Base-by-base conservation (phyloP, 2,888 invertebrate genomes). In the Rhaphigaster nebulosa region DNA sequence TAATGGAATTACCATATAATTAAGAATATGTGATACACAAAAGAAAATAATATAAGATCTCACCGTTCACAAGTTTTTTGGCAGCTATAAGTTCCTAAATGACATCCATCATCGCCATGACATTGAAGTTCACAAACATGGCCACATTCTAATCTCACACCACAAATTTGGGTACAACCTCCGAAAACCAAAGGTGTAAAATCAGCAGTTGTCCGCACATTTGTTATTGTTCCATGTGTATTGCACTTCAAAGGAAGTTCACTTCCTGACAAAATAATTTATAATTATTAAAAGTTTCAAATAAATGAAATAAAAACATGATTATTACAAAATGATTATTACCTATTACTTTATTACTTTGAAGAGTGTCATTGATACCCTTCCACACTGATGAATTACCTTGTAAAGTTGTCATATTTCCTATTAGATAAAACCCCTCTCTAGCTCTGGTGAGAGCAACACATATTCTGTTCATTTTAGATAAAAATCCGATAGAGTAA, bases 361-460 rank as follows among this genome's bases (percentile, higher is more conserved):
- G 91, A 18, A 96, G 93, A 0, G 94, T 94, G 0, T 92, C 92
- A n/a, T 94, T 94, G 41, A 96, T 94, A 92, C 95, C 93, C 12
- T 93, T 93, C 96, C 96, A 96, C 88, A 95, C 94, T 12, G 92
- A 88, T 92, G 95, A 95, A 1, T 95, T 94, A 0, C 94, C 93
- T 91, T 94, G 94, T 0, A 96, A 93, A 20, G 95, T 94, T 0
- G 94, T 93, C 95, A 96, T 96, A 93, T 97, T 97, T 4, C 97
- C 97, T 92, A 96, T 95, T 12, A 97, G 95, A 93, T 96, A 97
- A 87, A 97, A 95, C 2, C 95, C 96, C 93, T 94, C 94, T 93
- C 95, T 95, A 0, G 96, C 97, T 92, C 97, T 94, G 0, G 97
- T 97, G 87, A 97, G 93, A 0, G 97, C 96, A 0, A 97, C 97